These are phyloP conservation scores for Xenentodon cancila DNA, from an alignment of 2,797 vertebrate species.

Conservation along the genomic window DNA sequence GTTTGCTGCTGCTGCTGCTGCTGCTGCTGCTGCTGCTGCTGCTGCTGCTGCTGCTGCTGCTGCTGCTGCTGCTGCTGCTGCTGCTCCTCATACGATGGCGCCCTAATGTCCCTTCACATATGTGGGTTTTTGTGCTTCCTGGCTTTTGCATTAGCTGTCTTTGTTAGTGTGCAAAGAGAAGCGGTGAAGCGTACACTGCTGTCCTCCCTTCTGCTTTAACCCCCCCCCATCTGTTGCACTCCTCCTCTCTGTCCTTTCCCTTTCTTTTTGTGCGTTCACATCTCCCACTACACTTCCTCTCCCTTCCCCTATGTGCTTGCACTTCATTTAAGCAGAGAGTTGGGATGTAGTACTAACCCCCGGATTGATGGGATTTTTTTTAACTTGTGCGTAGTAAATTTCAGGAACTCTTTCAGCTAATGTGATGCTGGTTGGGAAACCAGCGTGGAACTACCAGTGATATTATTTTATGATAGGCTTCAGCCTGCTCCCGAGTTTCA, in stretches of 20 bases:
- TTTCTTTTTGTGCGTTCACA: slow-evolving; percentile 44
- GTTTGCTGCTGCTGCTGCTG: too few species aligned
- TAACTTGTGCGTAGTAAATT: slow-evolving; percentile 6
- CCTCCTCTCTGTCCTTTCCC: slow-evolving; percentile 26
- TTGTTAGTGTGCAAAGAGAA: slow-evolving; percentile 60
- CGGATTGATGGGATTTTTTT: background rate
- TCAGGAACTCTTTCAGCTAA: background rate
- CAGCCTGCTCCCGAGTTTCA: too few species aligned
- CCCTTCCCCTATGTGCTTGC: slow-evolving; percentile 17
- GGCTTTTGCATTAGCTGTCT: slow-evolving; percentile 58
- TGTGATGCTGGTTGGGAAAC: background rate
- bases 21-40: too few species aligned
- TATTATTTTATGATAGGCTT: background rate
- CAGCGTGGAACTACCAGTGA: background rate
- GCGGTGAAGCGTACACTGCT: slow-evolving; percentile 67
- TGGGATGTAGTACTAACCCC: slow-evolving; percentile 24
- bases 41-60: too few species aligned
- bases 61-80: too few species aligned
- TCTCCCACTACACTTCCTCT: slow-evolving; percentile 19
- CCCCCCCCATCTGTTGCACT: slow-evolving; percentile 15
- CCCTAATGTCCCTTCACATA: slow-evolving; percentile 34
- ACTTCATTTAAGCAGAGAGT: slow-evolving; percentile 47
- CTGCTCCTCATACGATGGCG: slow-evolving; percentile 38
- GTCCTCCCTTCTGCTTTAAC: slow-evolving; percentile 55
- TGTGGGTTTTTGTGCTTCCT: slow-evolving; percentile 42